These are phyloP conservation scores for Pachymerium ferrugineum DNA, from an alignment of 2,888 invertebrate species.

Conservation along the genomic window DNA sequence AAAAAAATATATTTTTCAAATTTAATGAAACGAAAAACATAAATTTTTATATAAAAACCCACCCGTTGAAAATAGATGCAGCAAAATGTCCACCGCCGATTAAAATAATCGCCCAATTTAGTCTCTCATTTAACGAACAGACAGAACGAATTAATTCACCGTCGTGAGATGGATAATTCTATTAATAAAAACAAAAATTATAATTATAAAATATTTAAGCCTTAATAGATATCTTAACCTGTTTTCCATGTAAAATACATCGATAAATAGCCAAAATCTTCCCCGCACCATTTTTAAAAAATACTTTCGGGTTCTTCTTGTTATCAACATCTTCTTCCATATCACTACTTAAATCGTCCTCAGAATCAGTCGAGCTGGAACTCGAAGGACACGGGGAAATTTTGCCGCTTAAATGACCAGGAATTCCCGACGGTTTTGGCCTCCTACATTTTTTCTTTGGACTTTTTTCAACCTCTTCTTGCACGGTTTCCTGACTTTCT, in stretches of 20 bases:
- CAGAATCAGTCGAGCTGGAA: slow-evolving; percentile 14
- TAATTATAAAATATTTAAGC: background rate
- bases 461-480: background rate
- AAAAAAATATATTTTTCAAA: background rate
- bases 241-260: slow-evolving; percentile 46
- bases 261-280: slow-evolving; percentile 45
- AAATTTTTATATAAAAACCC: too few relatives aligned
- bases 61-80: slow-evolving; percentile 59
- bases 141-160: slow-evolving; percentile 46
- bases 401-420: background rate
- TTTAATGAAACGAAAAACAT: too few relatives aligned
- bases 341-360: slow-evolving; percentile 20
- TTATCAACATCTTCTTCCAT: background rate
- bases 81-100: slow-evolving; percentile 80
- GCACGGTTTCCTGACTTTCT: background rate
- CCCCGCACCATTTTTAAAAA: slow-evolving; percentile 42
- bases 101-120: slow-evolving; percentile 70
- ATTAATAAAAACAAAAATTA: slow-evolving; percentile 35
- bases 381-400: background rate
- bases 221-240: slow-evolving; percentile 40
- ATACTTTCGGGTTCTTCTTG: slow-evolving; percentile 41
- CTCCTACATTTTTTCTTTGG: background rate
- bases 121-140: slow-evolving; percentile 47
- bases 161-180: slow-evolving; percentile 45
- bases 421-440: slow-evolving; percentile 41